Evolutionary conservation across 2,797 vertebrate genomes (phyloP).

Genomic region (Streptopelia turtur): DNA sequence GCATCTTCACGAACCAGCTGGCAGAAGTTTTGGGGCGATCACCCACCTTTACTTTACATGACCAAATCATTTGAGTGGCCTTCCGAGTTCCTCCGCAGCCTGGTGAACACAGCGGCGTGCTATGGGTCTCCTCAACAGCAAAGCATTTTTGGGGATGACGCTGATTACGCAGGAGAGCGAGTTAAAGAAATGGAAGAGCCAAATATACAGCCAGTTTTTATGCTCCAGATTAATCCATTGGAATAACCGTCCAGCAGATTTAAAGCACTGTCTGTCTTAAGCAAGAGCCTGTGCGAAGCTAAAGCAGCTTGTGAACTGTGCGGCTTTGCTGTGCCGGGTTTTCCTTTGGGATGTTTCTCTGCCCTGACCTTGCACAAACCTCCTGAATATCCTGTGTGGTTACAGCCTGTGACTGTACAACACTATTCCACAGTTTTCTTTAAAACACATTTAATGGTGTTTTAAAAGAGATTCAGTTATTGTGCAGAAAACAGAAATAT

Average conservation of each 20-base stretch:
- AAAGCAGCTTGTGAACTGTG: not conserved
- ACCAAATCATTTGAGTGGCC: not conserved
- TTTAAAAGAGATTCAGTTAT: not conserved
- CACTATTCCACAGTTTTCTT: not conserved
- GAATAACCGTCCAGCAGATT: not conserved
- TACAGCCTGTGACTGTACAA: not conserved
- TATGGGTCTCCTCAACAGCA: not conserved
- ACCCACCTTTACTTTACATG: not conserved
- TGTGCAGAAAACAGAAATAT: not conserved
- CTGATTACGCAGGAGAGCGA: accelerated
- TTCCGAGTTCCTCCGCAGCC: not conserved
- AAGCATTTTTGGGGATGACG: not conserved
- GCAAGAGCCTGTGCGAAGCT: not conserved
- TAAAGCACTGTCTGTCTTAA: not conserved
- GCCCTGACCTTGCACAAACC: not conserved
- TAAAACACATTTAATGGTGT: not conserved
- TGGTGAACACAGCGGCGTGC: accelerated
- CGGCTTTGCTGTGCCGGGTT: not conserved
- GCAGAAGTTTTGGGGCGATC: not conserved
- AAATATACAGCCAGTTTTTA: not conserved
- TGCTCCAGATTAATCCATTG: not conserved
- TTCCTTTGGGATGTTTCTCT: not conserved
- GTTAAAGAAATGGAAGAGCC: not conserved
- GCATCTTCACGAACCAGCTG: not conserved
- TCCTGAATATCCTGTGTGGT: not conserved